Evolutionary conservation across 2,113 vertebrate genomes (phyloP), one percentile per base, ranked within the genome.

Genomic region (Piaya cayana): DNA sequence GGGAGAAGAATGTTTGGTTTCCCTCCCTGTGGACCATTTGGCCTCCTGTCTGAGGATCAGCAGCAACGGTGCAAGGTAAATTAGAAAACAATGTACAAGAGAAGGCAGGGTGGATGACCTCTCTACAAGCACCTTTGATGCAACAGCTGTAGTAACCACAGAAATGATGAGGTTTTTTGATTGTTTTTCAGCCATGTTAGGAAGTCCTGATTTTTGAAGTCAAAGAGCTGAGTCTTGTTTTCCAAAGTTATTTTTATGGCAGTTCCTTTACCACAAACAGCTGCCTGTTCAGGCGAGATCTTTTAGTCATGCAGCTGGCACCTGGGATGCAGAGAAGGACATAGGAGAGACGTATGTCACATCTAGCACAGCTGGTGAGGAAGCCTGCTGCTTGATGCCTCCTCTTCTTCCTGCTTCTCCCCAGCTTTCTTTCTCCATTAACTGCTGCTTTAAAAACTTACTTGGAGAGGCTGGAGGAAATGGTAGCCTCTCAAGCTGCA

Each of bases 31-130:
- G 15, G 32, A 7, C 58, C n/a, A 29, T 10, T 6, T 21, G 67
- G 36, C 52, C 59, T 69, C 26, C n/a, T 45, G 3, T 37, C 32
- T 78, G 77, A 94, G 39, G 15, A 79, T 15, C 2, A 0, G 15
- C 32, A 29, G 14, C 5, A 9, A n/a, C 32, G n/a, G 9, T 0
- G 8, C 34, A 32, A 30, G 72, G 32, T 0, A 0, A 63, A 29
- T 2, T 1, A 55, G 70, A 80, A 7, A 32, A 4, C 0, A 2
- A 17, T 0, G 1, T 13, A 25, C 50, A 22, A 27, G 68, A 47
- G 16, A 67, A 22, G 20, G 29, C 26, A 76, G 49, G 53, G 30
- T 52, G 20, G 30, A 36, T 63, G 23, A 47, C n/a, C n/a, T 55
- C 74, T 75, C 0, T 0, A 0, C 0, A 3, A 79, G 36, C 9